Evolutionary conservation across 2,797 vertebrate genomes (phyloP).

Genomic region (Pelodytes ibericus): DNA sequence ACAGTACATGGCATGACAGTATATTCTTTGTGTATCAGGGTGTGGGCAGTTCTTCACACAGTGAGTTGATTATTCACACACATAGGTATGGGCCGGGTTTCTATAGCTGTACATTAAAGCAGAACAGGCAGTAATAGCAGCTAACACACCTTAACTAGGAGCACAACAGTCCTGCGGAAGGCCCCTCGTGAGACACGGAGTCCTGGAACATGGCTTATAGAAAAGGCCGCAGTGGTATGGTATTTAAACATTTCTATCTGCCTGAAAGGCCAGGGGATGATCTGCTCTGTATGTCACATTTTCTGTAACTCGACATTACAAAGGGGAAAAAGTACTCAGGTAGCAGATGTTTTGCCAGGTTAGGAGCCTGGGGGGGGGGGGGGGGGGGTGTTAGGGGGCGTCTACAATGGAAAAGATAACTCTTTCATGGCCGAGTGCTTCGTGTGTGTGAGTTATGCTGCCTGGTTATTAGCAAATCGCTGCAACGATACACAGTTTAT

Average conservation of each 20-base stretch:
- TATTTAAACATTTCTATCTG: neutral
- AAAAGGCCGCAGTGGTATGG: slow-evolving; percentile 27
- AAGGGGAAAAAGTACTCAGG: neutral
- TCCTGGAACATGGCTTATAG: slow-evolving; percentile 22
- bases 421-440: neutral
- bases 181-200: neutral
- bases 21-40: slow-evolving; percentile 25
- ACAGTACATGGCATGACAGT: slow-evolving; percentile 25
- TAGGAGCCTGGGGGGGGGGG: too few species aligned
- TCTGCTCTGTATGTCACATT: neutral
- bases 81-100: slow-evolving; percentile 30
- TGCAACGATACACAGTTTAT: too few species aligned
- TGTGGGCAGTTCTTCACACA: slow-evolving; percentile 2
- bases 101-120: slow-evolving; percentile 9
- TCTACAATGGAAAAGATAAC: neutral
- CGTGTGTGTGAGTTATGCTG: too few species aligned
- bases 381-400: neutral
- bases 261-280: too few species aligned
- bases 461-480: too few species aligned
- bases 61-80: slow-evolving; percentile 16
- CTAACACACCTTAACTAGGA: slow-evolving; percentile 34
- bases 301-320: neutral
- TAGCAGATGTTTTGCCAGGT: neutral
- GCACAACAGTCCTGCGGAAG: neutral
- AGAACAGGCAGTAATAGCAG: neutral